Evolutionary conservation across 2,888 invertebrate genomes (phyloP).

Genomic region (Dynastes tityus): DNA sequence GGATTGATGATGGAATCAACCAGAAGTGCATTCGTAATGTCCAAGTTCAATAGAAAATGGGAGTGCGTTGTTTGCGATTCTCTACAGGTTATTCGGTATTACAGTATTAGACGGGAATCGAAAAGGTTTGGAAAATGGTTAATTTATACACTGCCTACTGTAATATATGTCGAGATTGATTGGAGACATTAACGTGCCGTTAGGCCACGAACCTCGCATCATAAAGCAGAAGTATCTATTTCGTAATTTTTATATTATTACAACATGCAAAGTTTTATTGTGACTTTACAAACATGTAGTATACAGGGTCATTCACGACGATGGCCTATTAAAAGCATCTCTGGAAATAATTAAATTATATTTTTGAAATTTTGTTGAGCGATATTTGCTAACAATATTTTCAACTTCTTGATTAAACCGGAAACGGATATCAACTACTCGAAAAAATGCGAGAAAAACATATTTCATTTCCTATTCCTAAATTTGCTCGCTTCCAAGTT

Average conservation of each 20-base stretch:
- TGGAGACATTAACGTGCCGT: conserved; percentile 24
- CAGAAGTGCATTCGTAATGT: background rate
- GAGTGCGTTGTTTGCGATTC: conserved; percentile 30
- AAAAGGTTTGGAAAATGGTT: background rate
- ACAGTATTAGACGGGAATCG: background rate
- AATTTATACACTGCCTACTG: background rate
- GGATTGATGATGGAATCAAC: conserved; percentile 13
- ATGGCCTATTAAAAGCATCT: no score
- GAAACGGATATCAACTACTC: no score
- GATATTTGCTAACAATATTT: no score
- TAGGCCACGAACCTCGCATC: conserved; percentile 1
- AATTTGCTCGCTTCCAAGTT: no score
- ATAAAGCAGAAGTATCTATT: background rate
- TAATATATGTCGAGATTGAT: conserved; percentile 4
- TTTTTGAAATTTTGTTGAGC: no score
- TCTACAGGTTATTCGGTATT: background rate
- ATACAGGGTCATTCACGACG: no score
- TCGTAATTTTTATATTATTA: background rate
- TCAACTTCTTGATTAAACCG: no score
- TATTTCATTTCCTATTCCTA: no score
- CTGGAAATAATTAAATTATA: no score
- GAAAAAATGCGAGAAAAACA: no score
- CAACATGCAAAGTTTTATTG: no score
- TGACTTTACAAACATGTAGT: no score
- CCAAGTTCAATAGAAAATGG: conserved; percentile 24